Evolutionary conservation across 1,140 invertebrate genomes (phyloP).

Genomic region (Conus ventricosus): DNA sequence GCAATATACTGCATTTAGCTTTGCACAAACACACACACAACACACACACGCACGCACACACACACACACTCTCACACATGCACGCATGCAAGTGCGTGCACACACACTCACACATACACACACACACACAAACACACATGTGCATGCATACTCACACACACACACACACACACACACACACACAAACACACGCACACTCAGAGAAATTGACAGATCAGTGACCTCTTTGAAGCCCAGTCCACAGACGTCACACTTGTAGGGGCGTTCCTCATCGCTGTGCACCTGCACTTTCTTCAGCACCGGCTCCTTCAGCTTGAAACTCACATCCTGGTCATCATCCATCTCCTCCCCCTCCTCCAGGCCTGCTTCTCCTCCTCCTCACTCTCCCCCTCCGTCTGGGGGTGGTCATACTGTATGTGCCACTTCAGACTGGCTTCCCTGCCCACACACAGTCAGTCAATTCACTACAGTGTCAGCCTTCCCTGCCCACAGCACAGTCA

Average conservation of each 20-base stretch:
- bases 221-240: conserved; percentile 67
- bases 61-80: too few relatives aligned
- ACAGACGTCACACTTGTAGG: conserved; percentile 61
- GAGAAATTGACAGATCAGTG: not conserved
- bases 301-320: not conserved
- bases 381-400: conserved; percentile 49
- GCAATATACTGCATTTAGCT: too few relatives aligned
- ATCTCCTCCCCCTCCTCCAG: conserved; percentile 27
- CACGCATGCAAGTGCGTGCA: too few relatives aligned
- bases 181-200: too few relatives aligned
- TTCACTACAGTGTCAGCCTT: too few relatives aligned
- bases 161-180: too few relatives aligned
- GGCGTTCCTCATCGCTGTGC: conserved; percentile 44
- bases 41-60: too few relatives aligned
- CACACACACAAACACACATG: too few relatives aligned
- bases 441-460: not conserved
- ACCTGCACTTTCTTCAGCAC: not conserved
- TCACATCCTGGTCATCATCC: conserved; percentile 26
- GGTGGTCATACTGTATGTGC: conserved; percentile 66
- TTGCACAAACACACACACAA: too few relatives aligned
- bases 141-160: too few relatives aligned
- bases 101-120: too few relatives aligned
- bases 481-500: too few relatives aligned
- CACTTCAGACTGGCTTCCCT: conserved; percentile 67
- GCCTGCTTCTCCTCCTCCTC: conserved; percentile 48